A percentile compares a stretch with the other conserved stretches of the same genome.
phyloP scores from a whole-genome alignment of 2,797 vertebrate species.

The Pangasius krempfi region DNA sequence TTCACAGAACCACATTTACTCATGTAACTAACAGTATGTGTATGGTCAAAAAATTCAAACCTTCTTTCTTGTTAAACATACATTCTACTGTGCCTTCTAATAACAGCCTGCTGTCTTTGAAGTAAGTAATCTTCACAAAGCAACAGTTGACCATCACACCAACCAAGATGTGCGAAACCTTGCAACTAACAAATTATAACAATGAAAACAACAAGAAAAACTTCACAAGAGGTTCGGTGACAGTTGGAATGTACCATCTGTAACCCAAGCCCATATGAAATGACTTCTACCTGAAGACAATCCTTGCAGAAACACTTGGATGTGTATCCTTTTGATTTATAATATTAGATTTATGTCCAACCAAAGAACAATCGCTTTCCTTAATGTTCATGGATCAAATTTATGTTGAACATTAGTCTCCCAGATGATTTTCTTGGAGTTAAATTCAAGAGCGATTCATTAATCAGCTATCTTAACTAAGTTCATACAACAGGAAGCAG shows the following conservation, averaged over 20 bases:
- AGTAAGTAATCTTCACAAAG: constrained; percentile 1
- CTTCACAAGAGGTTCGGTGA: constrained; percentile 1
- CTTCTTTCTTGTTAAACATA: not conserved
- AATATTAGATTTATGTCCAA: constrained; percentile 32
- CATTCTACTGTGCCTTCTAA: not conserved
- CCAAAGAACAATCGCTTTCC: constrained; percentile 28
- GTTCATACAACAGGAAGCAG: constrained; percentile 53
- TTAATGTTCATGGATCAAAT: constrained; percentile 49
- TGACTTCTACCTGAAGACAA: constrained; percentile 24
- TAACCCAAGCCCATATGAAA: constrained; percentile 20
- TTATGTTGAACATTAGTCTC: constrained; percentile 52
- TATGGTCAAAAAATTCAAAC: not conserved
- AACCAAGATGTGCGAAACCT: not conserved
- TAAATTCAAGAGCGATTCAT: constrained; percentile 53
- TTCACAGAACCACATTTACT: not conserved
- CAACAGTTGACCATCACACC: constrained; percentile 11
- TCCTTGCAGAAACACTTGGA: constrained; percentile 25
- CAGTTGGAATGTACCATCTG: constrained; percentile 28
- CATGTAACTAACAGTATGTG: not conserved
- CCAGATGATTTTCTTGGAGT: constrained; percentile 53
- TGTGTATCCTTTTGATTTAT: constrained; percentile 25
- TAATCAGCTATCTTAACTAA: constrained; percentile 53
- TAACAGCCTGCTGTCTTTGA: not conserved
- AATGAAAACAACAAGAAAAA: constrained; percentile 23
- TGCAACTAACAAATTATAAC: constrained; percentile 25